A percentile compares a stretch with the other conserved stretches of the same genome.
Conservation (phyloP, 92 coral and sea anemone species). For the Heteractis magnifica region DNA sequence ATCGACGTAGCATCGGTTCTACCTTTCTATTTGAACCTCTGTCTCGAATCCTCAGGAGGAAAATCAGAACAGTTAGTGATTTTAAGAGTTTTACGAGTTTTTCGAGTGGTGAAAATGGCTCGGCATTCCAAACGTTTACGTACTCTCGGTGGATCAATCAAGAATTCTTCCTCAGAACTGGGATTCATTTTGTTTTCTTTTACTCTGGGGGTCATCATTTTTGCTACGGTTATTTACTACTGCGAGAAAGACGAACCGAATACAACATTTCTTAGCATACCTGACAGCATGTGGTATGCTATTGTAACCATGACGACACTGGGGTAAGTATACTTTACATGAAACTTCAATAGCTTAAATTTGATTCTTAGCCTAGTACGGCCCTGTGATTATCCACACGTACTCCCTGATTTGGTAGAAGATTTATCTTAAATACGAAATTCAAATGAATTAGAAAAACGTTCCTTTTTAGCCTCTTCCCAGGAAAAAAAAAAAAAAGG, state of each 20-base stretch:
- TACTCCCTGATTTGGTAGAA: too few relatives aligned
- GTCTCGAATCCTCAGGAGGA: slow-evolving; percentile 36
- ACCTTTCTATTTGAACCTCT: slow-evolving; percentile 82
- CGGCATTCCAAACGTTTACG: slow-evolving; percentile 79
- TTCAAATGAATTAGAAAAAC: too few relatives aligned
- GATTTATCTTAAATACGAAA: too few relatives aligned
- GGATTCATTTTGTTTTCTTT: slow-evolving; percentile 90
- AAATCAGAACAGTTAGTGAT: slow-evolving; percentile 72
- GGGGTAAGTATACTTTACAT: slow-evolving; percentile 62
- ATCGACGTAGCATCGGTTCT: slow-evolving; percentile 85
- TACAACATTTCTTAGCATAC: slow-evolving; percentile 78
- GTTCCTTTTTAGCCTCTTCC: too few relatives aligned
- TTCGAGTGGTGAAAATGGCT: slow-evolving; percentile 90
- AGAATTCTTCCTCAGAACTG: slow-evolving; percentile 90
- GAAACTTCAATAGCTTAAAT: not conserved
- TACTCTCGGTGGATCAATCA: slow-evolving; percentile 79
- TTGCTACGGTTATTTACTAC: slow-evolving; percentile 92
- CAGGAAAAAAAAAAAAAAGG: too few relatives aligned
- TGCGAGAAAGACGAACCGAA: slow-evolving; percentile 78
- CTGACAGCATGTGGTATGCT: slow-evolving; percentile 96
- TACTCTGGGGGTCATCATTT: slow-evolving; percentile 84
- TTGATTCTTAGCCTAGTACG: not conserved
- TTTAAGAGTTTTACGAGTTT: slow-evolving; percentile 82
- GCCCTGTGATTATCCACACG: not conserved
- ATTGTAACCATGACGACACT: slow-evolving; percentile 93